Conservation (phyloP, 2,888 invertebrate species). For the Anoncus sp. region DNA sequence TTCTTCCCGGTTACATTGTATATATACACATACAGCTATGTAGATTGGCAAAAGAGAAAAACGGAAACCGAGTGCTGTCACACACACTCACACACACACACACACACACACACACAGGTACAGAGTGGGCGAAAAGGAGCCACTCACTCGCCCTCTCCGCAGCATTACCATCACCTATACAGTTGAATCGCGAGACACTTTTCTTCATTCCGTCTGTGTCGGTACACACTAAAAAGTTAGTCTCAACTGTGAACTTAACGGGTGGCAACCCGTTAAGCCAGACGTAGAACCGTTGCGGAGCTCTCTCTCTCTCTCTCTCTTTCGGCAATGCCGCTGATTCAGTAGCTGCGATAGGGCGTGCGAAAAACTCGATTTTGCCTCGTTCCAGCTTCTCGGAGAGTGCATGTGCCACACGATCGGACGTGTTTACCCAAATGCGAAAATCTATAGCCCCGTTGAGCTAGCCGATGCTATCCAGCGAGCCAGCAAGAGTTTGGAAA, state of each 20-base stretch:
- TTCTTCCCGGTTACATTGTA: slow-evolving; percentile 1
- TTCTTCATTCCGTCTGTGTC: slow-evolving; percentile 42
- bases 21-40: too few relatives aligned
- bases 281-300: slow-evolving; percentile 4
- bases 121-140: slow-evolving; percentile 9
- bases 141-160: slow-evolving; percentile 14
- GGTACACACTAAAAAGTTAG: slow-evolving; percentile 49
- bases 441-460: slow-evolving; percentile 57
- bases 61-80: slow-evolving; percentile 35
- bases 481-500: slow-evolving; percentile 14
- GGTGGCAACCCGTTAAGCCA: too few relatives aligned
- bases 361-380: slow-evolving; percentile 55
- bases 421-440: slow-evolving; percentile 65
- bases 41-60: slow-evolving; percentile 21
- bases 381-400: slow-evolving; percentile 19
- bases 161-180: slow-evolving; percentile 12
- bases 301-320: too few relatives aligned
- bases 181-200: slow-evolving; percentile 41
- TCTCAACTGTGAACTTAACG: slow-evolving; percentile 47
- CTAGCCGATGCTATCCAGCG: slow-evolving; percentile 1
- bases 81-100: neutral
- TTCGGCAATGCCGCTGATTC: slow-evolving; percentile 31
- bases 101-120: neutral
- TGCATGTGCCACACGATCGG: slow-evolving; percentile 56
- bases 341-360: slow-evolving; percentile 47